Percentiles rank a stretch among this genome's conserved stretches.
Conservation (phyloP, 2,113 vertebrate genomes). For the Lepisosteus osseus region DNA sequence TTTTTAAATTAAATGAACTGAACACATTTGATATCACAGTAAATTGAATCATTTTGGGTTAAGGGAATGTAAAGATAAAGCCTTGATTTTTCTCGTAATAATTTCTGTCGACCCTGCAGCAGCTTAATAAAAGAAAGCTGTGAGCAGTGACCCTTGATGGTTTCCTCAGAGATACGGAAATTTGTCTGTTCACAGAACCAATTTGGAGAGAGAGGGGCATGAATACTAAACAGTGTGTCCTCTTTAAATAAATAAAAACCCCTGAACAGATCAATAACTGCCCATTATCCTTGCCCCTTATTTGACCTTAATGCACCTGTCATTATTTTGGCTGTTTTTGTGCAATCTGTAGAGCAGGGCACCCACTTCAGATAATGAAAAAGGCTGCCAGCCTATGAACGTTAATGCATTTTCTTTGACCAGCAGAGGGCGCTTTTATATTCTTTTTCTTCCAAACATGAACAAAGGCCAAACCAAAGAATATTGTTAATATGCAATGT, state of each 20-base stretch:
- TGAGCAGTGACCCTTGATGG: too few relatives aligned
- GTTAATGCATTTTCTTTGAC: not conserved
- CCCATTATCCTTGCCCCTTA: not conserved
- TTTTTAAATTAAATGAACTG: too few relatives aligned
- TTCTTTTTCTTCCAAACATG: not conserved
- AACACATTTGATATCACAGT: too few relatives aligned
- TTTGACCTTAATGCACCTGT: not conserved
- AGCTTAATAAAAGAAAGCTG: too few relatives aligned
- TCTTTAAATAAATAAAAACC: not conserved
- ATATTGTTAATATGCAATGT: too few relatives aligned
- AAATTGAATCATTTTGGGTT: too few relatives aligned
- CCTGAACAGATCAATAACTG: not conserved
- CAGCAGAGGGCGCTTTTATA: slow-evolving; percentile 19
- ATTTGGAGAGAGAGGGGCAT: not conserved
- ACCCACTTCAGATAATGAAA: too few relatives aligned
- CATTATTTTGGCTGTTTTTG: too few relatives aligned
- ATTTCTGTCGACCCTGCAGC: too few relatives aligned
- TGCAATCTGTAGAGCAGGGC: too few relatives aligned
- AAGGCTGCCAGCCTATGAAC: not conserved
- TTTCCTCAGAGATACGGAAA: not conserved
- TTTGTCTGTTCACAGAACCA: not conserved
- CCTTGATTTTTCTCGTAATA: too few relatives aligned
- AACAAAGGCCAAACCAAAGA: not conserved
- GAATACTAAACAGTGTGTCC: not conserved
- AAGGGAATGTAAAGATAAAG: too few relatives aligned